A percentile compares a stretch with the other conserved stretches of the same genome.
phyloP scores from a whole-genome alignment of 2,797 vertebrate species.

The Intellagama lesueurii region DNA sequence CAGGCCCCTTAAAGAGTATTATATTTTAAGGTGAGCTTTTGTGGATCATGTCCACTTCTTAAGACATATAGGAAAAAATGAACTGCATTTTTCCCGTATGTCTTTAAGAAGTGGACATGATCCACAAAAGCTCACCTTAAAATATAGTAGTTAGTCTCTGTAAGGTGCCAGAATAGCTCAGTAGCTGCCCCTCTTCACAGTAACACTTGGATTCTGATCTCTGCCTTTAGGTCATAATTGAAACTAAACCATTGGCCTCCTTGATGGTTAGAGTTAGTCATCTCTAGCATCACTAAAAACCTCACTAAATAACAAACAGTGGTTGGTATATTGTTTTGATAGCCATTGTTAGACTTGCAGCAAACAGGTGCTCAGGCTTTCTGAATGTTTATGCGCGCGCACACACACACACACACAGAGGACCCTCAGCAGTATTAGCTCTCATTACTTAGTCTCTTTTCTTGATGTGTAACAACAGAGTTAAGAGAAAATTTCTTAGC shows the following conservation, averaged over 20 bases:
- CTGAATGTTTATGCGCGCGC: slow-evolving; percentile 7
- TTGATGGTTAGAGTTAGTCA: slow-evolving; percentile 12
- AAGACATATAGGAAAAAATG: no score
- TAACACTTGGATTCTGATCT: not conserved
- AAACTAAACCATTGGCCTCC: slow-evolving; percentile 5
- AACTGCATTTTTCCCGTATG: no score
- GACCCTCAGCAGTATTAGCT: not conserved
- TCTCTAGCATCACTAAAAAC: not conserved
- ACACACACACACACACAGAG: no score
- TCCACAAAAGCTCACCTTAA: no score
- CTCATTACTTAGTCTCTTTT: not conserved
- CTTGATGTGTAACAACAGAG: not conserved
- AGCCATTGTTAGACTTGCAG: slow-evolving; percentile 10
- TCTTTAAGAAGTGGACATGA: no score
- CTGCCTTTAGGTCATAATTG: not conserved
- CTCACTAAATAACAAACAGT: not conserved
- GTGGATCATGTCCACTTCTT: no score
- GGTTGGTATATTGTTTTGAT: not conserved
- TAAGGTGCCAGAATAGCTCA: no score
- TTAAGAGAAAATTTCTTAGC: not conserved
- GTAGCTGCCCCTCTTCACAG: no score
- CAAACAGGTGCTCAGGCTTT: not conserved
- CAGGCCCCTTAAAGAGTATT: no score
- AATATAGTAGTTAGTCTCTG: no score
- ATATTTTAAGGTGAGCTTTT: no score